Evolutionary conservation across 2,797 vertebrate genomes (phyloP).

Genomic region (Thripadectes ignobilis): DNA sequence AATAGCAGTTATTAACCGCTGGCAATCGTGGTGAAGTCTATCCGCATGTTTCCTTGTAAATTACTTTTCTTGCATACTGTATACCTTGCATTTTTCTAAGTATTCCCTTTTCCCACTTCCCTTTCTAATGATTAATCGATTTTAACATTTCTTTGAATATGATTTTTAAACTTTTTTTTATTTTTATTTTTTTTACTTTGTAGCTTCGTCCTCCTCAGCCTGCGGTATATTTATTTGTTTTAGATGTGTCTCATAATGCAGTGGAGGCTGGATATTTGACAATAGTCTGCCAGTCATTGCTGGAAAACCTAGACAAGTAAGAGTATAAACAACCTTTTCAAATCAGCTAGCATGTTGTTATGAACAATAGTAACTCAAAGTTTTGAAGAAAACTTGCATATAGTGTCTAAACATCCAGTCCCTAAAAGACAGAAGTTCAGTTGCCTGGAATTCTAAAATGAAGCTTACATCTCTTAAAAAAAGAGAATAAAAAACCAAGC

Average conservation of each 20-base stretch:
- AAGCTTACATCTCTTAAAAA: background rate
- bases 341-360: background rate
- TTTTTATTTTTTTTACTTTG: conserved; percentile 48
- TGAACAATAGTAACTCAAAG: background rate
- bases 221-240: conserved; percentile 93
- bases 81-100: background rate
- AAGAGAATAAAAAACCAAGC: background rate
- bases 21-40: background rate
- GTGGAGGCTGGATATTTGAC: conserved; percentile 93
- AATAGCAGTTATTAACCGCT: background rate
- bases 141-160: background rate
- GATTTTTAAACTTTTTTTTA: conserved; percentile 20
- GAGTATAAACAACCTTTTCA: conserved; percentile 47
- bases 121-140: background rate
- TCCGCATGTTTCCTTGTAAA: background rate
- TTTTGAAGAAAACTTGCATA: background rate
- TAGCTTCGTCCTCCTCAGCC: conserved; percentile 96
- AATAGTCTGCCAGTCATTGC: conserved; percentile 88
- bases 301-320: conserved; percentile 95
- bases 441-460: background rate
- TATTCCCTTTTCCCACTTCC: background rate
- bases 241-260: conserved; percentile 96
- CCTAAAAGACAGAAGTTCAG: background rate
- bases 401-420: background rate
- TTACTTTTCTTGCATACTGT: background rate